Evolutionary conservation across 2,797 vertebrate species (phyloP), one percentile per base, ranked within the genome.

Genomic region (Falco rusticolus): DNA sequence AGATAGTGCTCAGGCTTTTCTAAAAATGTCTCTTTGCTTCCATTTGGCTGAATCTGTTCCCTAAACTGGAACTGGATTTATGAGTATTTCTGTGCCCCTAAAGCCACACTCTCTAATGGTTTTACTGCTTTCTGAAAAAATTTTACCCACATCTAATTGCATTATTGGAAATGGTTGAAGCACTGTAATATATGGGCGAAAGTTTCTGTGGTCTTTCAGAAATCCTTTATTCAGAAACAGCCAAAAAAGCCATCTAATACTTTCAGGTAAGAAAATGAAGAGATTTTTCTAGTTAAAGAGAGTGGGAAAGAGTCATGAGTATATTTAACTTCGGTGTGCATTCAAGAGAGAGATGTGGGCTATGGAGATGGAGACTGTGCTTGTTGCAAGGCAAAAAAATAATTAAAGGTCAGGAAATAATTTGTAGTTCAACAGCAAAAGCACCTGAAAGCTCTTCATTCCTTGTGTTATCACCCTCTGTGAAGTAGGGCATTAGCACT

Each of bases 321-420:
- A 87, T 45, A 71, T 64, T 83, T 95, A 59, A 64, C 24, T 84
- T 29, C 1, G 0, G 16, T 68, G 18, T 78, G 16, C 47, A 31
- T 89, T 95, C 51, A 57, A 61, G 82, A 75, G 45, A 81, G 31
- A 87, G 39, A 37, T 69, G 90, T 72, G 47, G 61, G 48, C 69
- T 91, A 25, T 0, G 4, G 81, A 51, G 50, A 34, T 56, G 57
- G 45, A 84, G 87, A 56, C 20, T 1, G 1, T 74, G 66, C 59
- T 64, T 81, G 33, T 75, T 84, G 37, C 16, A 72, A 92, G 65
- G 76, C 33, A 65, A 88, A 84, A 87, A 77, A 47, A 64, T 71
- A 84, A 89, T 85, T 84, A 90, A 94, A 96, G 93, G 93, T 96
- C 90, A 93, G 76, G 79, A 95, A 95, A 93, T 90, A 89, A 93